Conservation (phyloP, 2,888 invertebrate genomes). For the Mimas tiliae region DNA sequence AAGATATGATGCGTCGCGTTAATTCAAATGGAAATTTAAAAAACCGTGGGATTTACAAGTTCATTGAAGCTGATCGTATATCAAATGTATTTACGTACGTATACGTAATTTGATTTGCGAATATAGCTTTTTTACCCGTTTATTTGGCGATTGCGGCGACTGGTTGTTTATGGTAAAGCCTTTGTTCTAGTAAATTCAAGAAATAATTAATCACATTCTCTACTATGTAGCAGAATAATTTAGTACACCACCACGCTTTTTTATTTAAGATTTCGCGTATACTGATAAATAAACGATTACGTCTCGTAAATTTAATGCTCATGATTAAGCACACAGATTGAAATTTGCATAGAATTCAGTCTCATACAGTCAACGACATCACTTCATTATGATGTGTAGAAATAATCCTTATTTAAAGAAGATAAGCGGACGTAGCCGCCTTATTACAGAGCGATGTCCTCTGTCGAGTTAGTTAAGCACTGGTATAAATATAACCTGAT, state of each 20-base stretch:
- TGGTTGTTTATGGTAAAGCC: background rate
- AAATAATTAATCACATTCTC: background rate
- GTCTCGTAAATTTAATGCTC: conserved; percentile 44
- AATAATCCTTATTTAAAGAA: conserved; percentile 8
- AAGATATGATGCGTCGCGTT: background rate
- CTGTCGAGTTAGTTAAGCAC: background rate
- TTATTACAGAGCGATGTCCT: conserved; percentile 10
- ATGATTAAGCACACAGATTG: conserved; percentile 56
- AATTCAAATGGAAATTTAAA: background rate
- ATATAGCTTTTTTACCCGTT: too few species aligned
- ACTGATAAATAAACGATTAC: conserved; percentile 43
- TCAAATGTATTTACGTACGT: background rate
- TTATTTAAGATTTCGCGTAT: conserved; percentile 32
- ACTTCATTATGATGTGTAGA: background rate
- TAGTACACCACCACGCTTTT: conserved; percentile 16
- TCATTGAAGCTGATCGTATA: conserved; percentile 8
- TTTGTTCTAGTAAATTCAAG: background rate
- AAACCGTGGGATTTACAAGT: conserved; percentile 6
- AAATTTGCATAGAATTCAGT: conserved; percentile 48
- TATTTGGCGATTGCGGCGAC: background rate
- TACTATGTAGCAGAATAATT: conserved; percentile 4
- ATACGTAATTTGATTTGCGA: background rate
- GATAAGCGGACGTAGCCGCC: conserved; percentile 2
- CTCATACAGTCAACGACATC: conserved; percentile 25
- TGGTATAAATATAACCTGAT: background rate